These are phyloP conservation scores for Protobothrops flavoviridis DNA, from an alignment of 2,113 vertebrate genomes.

Conservation along the genomic window DNA sequence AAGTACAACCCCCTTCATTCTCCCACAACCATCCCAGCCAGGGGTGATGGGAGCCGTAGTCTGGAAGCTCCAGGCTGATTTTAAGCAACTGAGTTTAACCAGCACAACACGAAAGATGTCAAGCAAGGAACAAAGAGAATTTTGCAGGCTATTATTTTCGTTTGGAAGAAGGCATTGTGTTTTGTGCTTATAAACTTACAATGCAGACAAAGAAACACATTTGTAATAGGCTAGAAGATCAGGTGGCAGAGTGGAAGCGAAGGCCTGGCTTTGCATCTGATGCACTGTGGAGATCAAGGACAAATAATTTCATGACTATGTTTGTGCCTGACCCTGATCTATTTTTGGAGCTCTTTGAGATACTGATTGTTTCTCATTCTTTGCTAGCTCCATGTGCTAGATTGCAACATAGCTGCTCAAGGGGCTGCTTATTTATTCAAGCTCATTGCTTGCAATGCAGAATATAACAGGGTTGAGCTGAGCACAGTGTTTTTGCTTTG, in stretches of 20 bases:
- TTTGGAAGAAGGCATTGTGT: conserved; percentile 28
- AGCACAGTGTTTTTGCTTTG: not conserved
- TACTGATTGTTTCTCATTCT: conserved; percentile 44
- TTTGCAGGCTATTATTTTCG: conserved; percentile 15
- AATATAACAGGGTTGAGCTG: not conserved
- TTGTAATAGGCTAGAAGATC: conserved; percentile 20
- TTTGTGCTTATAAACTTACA: conserved; percentile 31
- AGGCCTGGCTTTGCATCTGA: conserved; percentile 19
- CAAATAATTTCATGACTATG: conserved; percentile 24
- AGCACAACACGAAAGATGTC: not conserved
- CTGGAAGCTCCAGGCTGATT: not conserved
- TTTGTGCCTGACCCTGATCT: conserved; percentile 37
- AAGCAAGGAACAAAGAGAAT: fast-evolving
- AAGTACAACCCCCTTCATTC: not conserved
- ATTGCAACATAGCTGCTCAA: conserved; percentile 1
- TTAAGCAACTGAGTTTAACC: conserved; percentile 6
- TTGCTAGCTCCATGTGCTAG: not conserved
- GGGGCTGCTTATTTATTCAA: conserved; percentile 15
- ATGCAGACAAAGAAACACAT: conserved; percentile 33
- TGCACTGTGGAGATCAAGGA: conserved; percentile 15
- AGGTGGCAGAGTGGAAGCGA: conserved; percentile 1
- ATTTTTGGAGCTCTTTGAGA: conserved; percentile 42
- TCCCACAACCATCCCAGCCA: not conserved
- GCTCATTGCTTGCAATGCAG: not conserved
- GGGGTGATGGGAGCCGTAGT: not conserved